These are phyloP conservation scores for Abramis brama DNA, from an alignment of 2,113 vertebrate genomes.

Conservation along the genomic window DNA sequence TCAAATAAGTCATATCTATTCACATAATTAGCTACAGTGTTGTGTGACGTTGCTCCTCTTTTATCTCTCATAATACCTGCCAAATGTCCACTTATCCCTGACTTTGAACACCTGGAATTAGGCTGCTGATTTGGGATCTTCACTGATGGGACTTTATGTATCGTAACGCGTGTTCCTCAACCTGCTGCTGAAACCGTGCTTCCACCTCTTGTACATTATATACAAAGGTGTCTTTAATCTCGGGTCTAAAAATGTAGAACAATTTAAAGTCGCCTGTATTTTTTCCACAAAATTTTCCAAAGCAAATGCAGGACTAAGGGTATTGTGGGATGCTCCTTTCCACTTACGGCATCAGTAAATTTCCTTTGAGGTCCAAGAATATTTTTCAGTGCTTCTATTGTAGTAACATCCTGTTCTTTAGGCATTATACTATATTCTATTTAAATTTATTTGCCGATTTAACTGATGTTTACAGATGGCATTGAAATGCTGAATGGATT, in stretches of 20 bases:
- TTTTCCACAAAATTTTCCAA: neutral
- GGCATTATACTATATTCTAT: neutral
- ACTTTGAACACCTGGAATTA: neutral
- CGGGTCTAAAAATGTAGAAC: neutral
- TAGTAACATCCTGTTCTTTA: neutral
- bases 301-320: too few species aligned
- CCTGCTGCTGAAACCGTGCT: neutral
- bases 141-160: neutral
- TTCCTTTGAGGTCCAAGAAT: neutral
- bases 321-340: too few species aligned
- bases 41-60: neutral
- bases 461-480: too few species aligned
- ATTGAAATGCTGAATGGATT: too few species aligned
- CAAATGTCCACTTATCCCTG: neutral
- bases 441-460: too few species aligned
- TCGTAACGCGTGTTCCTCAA: neutral
- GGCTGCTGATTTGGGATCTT: neutral
- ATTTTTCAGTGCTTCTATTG: constrained; percentile 4
- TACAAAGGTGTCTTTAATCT: neutral
- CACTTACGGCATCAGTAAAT: too few species aligned
- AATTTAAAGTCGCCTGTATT: neutral
- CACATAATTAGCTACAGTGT: neutral
- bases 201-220: neutral
- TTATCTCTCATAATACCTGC: neutral
- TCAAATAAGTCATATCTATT: neutral